These are phyloP conservation scores for Rhagoletis zephyria DNA, from an alignment of 1,140 invertebrate genomes.

Conservation along the genomic window DNA sequence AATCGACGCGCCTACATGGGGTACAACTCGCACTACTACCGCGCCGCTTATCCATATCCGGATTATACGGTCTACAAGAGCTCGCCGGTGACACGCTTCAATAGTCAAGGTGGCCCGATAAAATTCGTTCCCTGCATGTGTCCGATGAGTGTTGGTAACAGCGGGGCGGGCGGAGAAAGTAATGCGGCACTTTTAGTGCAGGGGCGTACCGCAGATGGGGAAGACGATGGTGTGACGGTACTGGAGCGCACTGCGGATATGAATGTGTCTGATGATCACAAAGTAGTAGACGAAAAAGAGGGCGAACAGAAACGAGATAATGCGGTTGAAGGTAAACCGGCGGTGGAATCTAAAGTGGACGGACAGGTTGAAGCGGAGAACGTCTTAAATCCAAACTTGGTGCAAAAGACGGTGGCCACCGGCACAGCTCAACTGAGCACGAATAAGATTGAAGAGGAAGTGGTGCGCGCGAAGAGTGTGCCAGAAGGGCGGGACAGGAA, in stretches of 20 bases:
- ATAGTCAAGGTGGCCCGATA: slow-evolving; percentile 51
- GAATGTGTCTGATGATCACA: neutral
- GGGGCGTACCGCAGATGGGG: neutral
- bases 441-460: neutral
- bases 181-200: neutral
- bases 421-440: neutral
- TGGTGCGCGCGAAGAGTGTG: neutral
- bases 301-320: neutral
- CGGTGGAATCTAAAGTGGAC: neutral
- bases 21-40: slow-evolving; percentile 61
- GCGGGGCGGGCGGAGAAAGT: neutral
- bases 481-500: neutral
- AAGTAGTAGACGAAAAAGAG: neutral
- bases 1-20: slow-evolving; percentile 63
- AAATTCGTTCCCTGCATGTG: slow-evolving; percentile 72
- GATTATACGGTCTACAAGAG: slow-evolving; percentile 70
- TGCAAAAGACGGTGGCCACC: neutral
- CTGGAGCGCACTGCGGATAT: neutral
- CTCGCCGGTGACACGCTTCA: neutral
- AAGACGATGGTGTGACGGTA: neutral
- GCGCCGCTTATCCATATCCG: slow-evolving; percentile 69
- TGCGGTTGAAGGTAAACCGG: neutral
- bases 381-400: neutral
- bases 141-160: slow-evolving; percentile 62
- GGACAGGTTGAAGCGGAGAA: neutral